Conservation (phyloP, 2,113 vertebrate species). For the Oxyura jamaicensis region DNA sequence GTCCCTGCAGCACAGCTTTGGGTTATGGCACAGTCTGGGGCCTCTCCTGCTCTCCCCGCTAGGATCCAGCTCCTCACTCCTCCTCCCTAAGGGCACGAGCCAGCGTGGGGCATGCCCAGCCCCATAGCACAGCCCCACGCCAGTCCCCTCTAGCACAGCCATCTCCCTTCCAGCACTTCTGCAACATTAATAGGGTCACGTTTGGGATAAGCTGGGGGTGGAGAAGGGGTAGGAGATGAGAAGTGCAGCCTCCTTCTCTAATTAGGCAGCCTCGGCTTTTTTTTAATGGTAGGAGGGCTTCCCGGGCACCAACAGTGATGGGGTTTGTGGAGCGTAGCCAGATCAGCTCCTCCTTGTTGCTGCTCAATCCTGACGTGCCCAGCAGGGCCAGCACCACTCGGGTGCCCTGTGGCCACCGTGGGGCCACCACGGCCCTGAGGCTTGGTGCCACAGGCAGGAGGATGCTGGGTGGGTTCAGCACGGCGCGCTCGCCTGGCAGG, state of each 20-base stretch:
- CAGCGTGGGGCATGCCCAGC: neutral
- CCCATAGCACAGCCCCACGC: neutral
- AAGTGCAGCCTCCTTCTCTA: neutral
- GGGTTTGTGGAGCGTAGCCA: neutral
- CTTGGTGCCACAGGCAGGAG: neutral
- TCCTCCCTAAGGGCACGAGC: neutral
- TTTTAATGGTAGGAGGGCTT: neutral
- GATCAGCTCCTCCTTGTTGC: neutral
- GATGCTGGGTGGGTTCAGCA: neutral
- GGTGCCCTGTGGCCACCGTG: neutral
- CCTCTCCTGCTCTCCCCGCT: neutral
- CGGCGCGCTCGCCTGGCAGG: neutral
- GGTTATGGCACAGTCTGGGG: neutral
- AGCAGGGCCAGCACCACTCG: neutral
- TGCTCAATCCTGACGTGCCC: too few relatives aligned
- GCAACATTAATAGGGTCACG: neutral
- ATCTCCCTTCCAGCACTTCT: neutral
- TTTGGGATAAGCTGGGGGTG: neutral
- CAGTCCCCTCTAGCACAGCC: neutral
- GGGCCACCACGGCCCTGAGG: neutral
- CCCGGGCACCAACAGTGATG: too few relatives aligned
- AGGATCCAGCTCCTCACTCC: neutral
- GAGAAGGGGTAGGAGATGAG: neutral
- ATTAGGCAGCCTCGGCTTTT: neutral
- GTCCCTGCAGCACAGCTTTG: neutral